Base-by-base conservation (phyloP, 2,797 vertebrate species). In the Meda fulgida region DNA sequence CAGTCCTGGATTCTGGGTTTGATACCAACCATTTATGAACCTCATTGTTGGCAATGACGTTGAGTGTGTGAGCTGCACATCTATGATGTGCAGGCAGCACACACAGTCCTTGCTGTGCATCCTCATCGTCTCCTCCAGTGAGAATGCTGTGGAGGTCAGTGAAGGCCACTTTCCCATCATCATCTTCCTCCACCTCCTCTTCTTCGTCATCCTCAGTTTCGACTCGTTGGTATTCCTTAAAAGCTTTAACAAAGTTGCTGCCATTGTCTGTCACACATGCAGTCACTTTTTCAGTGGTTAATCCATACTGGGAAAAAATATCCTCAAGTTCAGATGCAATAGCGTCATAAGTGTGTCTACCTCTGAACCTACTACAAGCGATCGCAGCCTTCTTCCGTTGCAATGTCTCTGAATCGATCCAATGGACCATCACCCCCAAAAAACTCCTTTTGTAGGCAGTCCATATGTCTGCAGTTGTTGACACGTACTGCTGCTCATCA, bases 41-140 rank as follows among this genome's bases (percentile, higher is more conserved):
- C 38, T 40, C 6, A 40, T 9, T 9, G 38, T 40, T 40, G 38
- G 40, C 70, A 72, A 48, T 48, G 21, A 75, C n/a, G 23, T 75
- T 75, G 29, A 73, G 71, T 11, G 26, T 51, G 70, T 40, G 38
- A 40, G 38, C 38, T 40, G 38, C 38, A 40, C 38, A 40, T 40
- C 7, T 40, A 1, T 38, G 36, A 38, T 38, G 36, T 38, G 36
- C 6, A 38, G 36, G 38, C 38, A 40, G 8, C 40, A 46, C 70
- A 72, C 40, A 40, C 40, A 72, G n/a, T 6, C 70, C 70, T 72
- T 72, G 40, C 43, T 46, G 40, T n/a, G 70, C 40, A 72, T 72
- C 70, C 36, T 48, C 70, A 46, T 72, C 0, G 1, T 40, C 1
- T 72, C 40, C 70, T 46, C 18, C 70, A n/a, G 38, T 72, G 36